Conservation (phyloP, 30 jellyfish, hydroid and myxozoan genomes). For the Aurelia sp. region DNA sequence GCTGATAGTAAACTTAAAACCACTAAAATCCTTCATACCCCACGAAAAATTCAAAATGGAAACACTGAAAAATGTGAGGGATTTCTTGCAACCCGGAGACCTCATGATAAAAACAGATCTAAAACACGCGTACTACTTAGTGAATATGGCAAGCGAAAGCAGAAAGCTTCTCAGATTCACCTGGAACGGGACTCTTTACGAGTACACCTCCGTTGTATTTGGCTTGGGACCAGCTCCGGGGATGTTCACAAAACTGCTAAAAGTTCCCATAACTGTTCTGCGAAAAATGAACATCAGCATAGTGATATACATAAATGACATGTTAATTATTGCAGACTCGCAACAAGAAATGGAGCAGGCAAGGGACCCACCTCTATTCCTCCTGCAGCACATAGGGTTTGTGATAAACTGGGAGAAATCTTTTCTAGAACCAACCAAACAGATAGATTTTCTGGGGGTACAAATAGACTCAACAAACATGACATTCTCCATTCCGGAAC, state of each 20-base stretch:
- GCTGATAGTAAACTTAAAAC: background rate
- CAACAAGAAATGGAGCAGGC: background rate
- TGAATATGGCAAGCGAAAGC: background rate
- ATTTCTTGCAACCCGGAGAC: background rate
- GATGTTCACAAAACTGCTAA: background rate
- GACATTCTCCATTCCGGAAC: background rate
- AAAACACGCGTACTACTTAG: background rate
- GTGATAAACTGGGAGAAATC: constrained; percentile 1
- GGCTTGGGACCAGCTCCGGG: background rate
- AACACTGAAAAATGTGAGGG: background rate
- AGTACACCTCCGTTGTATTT: background rate
- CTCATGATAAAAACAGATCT: background rate
- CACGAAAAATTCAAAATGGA: constrained; percentile 1
- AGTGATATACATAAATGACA: constrained; percentile 49
- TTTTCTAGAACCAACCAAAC: constrained; percentile 6
- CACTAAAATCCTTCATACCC: background rate
- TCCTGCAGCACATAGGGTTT: background rate
- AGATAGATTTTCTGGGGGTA: constrained; percentile 31
- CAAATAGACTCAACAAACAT: background rate
- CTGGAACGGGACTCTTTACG: background rate
- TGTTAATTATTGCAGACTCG: constrained; percentile 10
- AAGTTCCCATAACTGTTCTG: background rate
- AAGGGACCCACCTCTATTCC: background rate
- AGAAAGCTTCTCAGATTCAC: background rate
- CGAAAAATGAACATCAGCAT: constrained; percentile 4